A percentile compares a stretch with the other conserved stretches of the same genome.
Evolutionary conservation across 2,888 invertebrate species (phyloP).

Genomic region (Thera britannica): DNA sequence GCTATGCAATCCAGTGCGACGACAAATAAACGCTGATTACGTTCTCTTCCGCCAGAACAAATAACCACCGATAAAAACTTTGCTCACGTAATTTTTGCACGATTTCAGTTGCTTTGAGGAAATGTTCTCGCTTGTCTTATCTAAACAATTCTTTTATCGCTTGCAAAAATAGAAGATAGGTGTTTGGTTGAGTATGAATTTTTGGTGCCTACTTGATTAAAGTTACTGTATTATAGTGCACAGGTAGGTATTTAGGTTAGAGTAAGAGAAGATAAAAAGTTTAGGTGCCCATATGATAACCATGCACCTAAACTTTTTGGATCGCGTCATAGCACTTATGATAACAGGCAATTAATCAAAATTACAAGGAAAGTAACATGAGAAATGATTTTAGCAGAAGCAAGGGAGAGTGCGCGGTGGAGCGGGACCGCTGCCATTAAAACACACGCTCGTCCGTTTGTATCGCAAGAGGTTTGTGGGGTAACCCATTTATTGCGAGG

Average conservation of each 20-base stretch:
- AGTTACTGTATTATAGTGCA: too few species aligned
- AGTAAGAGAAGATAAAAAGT: too few species aligned
- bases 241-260: too few species aligned
- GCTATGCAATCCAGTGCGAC: constrained; percentile 39
- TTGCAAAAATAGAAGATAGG: constrained; percentile 58
- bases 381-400: constrained; percentile 28
- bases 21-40: constrained; percentile 43
- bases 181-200: constrained; percentile 41
- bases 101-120: constrained; percentile 71
- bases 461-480: constrained; percentile 83
- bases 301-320: constrained; percentile 31
- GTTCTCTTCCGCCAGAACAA: constrained; percentile 59
- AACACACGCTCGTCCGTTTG: constrained; percentile 55
- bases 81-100: constrained; percentile 50
- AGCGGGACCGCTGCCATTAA: constrained; percentile 42
- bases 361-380: constrained; percentile 20
- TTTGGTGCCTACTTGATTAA: constrained; percentile 16
- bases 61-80: constrained; percentile 47
- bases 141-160: constrained; percentile 58
- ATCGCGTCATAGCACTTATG: constrained; percentile 21
- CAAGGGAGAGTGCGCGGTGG: constrained; percentile 36
- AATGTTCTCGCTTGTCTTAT: constrained; percentile 65
- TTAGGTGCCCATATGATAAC: neutral
- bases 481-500: constrained; percentile 79
- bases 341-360: constrained; percentile 20